A percentile compares a stretch with the other conserved stretches of the same genome.
Conservation (phyloP, 2,888 invertebrate genomes). For the Globia sparganii region DNA sequence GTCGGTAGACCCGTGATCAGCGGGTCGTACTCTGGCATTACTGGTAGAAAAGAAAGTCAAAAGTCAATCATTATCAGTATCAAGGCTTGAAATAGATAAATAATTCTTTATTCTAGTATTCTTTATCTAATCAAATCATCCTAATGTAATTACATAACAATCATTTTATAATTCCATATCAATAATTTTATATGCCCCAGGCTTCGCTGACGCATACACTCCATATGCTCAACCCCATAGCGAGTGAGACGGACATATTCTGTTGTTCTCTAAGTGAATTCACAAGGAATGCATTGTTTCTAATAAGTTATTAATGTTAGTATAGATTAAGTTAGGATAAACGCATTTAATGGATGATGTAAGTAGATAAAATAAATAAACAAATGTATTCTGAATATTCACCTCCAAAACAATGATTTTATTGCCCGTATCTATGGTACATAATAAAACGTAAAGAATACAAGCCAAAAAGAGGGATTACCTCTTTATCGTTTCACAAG, state of each 20-base stretch:
- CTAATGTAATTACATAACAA: background rate
- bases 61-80: background rate
- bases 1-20: constrained; percentile 86
- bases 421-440: background rate
- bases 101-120: background rate
- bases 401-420: background rate
- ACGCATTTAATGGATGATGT: too few species aligned
- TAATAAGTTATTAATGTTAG: too few species aligned
- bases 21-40: constrained; percentile 87
- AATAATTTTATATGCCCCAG: too few species aligned
- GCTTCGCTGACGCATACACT: too few species aligned
- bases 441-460: background rate
- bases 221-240: background rate
- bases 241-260: too few species aligned
- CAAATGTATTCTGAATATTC: background rate
- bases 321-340: too few species aligned
- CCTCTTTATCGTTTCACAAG: background rate
- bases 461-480: background rate
- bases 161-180: background rate
- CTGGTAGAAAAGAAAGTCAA: constrained; percentile 72
- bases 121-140: background rate
- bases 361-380: too few species aligned
- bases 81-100: background rate
- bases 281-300: too few species aligned
- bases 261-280: too few species aligned